Evolutionary conservation across 2,888 invertebrate genomes (phyloP), one percentile per base, ranked within the genome.

Genomic region (Arrhopalites spinosus): DNA sequence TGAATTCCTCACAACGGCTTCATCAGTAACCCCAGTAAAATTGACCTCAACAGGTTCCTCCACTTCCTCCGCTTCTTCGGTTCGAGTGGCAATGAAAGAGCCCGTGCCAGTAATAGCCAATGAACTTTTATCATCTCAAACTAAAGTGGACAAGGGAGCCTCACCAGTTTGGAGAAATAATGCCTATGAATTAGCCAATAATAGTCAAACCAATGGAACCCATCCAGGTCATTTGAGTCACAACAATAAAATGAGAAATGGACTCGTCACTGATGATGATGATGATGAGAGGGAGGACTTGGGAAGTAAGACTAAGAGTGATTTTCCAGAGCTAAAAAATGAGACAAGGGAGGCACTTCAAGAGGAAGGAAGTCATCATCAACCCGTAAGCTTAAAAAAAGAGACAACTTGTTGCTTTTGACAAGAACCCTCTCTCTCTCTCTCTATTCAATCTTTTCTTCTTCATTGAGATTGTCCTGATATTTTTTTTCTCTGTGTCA

Each of bases 301-400:
- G 53, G 56, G 17, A 2, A 7, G 17, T 15, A 70, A 70, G 15
- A 69, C 53, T 29, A 69, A 69, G 36, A 70, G 70, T 30, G 36
- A 70, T 30, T 70, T 70, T 47, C 63, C 63, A 27, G 63, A 72
- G 11, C 15, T 56, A 7, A 87, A 88, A 85, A 91, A 90, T 84
- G 90, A 90, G 84, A 91, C 91, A 2, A 88, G 91, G 84, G 92
- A 92, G 84, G 90, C 91, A 0, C 86, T 92, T 45, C 89, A 90
- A 79, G 89, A 91, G 77, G 92, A 92, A 83, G 91, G 91, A 82
- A 92, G 91, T 84, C 91, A 92, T 85, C 91, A 91, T 84, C 91
- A 92, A 84, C 90, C 92, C 82, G 92, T 92, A 86, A 91, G 91
- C 13, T n/a, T n/a, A n/a, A n/a, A n/a, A n/a, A n/a, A n/a, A n/a